A percentile compares a stretch with the other conserved stretches of the same genome.
phyloP scores from a whole-genome alignment of 2,113 vertebrate genomes.

The Halichoerus grypus region DNA sequence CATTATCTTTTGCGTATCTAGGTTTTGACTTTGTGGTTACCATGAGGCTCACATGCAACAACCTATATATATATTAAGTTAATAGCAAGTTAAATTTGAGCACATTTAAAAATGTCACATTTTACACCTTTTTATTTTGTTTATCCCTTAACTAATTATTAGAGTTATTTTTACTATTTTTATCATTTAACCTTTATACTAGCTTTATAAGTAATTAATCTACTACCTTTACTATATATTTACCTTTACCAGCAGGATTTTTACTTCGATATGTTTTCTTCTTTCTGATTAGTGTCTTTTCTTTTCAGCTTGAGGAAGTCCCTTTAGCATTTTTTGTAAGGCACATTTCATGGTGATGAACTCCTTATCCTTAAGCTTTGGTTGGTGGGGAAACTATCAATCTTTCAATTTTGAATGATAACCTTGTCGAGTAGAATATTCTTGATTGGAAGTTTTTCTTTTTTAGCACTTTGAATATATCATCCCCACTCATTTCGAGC shows the following conservation, averaged over 20 bases:
- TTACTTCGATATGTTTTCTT: neutral
- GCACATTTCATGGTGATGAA: neutral
- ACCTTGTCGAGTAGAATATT: neutral
- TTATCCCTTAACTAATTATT: neutral
- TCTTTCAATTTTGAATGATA: neutral
- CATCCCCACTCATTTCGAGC: neutral
- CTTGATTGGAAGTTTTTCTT: neutral
- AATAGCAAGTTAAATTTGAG: neutral
- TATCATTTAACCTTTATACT: neutral
- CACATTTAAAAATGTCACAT: neutral
- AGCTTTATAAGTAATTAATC: neutral
- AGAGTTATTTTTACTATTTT: neutral
- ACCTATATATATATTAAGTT: neutral
- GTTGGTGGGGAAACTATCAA: neutral
- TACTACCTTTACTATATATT: neutral
- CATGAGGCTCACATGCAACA: neutral
- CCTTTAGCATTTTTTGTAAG: neutral
- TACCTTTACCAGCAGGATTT: neutral
- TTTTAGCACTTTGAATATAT: neutral
- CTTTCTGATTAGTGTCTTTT: neutral
- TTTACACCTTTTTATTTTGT: neutral
- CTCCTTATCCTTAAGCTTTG: neutral
- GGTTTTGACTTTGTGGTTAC: neutral
- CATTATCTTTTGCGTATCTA: neutral
- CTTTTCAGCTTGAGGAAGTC: neutral